Conservation (phyloP, 2,888 invertebrate genomes). For the Maniola hyperantus region DNA sequence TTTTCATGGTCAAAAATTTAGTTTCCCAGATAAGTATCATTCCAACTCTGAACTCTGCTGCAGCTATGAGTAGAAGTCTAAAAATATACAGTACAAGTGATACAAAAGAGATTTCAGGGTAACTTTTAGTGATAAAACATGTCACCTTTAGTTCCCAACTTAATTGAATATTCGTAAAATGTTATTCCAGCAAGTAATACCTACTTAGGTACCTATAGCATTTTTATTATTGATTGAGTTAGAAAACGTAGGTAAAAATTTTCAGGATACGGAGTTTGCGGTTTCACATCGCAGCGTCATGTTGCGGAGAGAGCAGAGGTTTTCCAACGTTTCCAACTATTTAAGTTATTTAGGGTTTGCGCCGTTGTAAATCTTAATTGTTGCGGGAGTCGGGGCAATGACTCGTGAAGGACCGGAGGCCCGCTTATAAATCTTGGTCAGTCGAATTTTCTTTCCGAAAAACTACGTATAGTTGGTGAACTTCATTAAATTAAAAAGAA, state of each 20-base stretch:
- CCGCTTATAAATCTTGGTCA: constrained; percentile 64
- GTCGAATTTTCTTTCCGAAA: constrained; percentile 9
- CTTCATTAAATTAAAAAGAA: no score
- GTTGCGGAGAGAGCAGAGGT: constrained; percentile 21
- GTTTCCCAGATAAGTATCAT: no score
- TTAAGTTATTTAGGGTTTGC: constrained; percentile 71
- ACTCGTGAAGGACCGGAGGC: constrained; percentile 65
- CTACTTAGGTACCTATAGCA: no score
- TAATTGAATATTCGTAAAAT: no score
- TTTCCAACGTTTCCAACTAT: constrained; percentile 64
- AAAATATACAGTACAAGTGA: no score
- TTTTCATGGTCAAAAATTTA: no score
- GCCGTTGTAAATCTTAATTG: constrained; percentile 77
- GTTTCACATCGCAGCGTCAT: constrained; percentile 15
- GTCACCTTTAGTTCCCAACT: no score
- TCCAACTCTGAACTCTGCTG: no score
- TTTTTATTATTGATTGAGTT: neutral
- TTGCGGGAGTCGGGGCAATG: constrained; percentile 67
- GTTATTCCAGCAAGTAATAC: no score
- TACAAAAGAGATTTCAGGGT: no score
- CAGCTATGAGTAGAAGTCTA: no score
- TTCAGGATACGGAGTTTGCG: neutral
- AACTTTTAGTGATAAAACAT: no score
- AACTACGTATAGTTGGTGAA: neutral
- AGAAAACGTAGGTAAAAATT: neutral